Evolutionary conservation across 2,797 vertebrate genomes (phyloP), one percentile per base, ranked within the genome.

Genomic region (Characodon lateralis): DNA sequence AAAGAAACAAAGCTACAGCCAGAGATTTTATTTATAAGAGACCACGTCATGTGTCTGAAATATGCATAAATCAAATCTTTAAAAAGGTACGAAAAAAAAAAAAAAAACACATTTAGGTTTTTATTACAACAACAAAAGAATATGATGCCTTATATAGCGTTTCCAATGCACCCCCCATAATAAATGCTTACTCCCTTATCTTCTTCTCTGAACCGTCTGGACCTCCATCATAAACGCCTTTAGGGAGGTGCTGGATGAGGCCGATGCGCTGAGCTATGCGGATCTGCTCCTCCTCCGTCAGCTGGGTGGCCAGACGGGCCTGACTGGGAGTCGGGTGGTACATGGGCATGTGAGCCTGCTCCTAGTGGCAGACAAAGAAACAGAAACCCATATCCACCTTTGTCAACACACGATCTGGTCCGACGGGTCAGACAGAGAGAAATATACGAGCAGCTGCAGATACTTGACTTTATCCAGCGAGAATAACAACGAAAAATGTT

Each of bases 241-340:
- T 95, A 12, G 96, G 97, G 72, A 97, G 95, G 91, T 97, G 97
- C 72, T 97, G 96, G 90, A 97, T 97, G 85, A 97, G 96, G 66
- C 96, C 96, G 8, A 97, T 96, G 65, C 96, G 95, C 92, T 97
- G 96, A 79, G 96, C 96, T 46, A 97, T 96, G 87, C 96, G 96
- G 82, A 97, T 94, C 95, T 97, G 97, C 87, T 97, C 96, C 79
- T 97, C 97, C 89, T 97, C 96, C 0, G 96, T 97, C 88, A 97
- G 92, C 94, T 97, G 96, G 18, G 96, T 96, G 86, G 96, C 96
- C 84, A 97, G 93, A 20, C 96, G 94, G 58, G 95, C 91, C 94
- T 97, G 96, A 78, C 96, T 96, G 24, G 96, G 96, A 0, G 96
- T 96, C 41, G 96, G 96, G 53, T 97, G 96, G 90, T 96, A 97